Conservation (phyloP, 1,140 invertebrate species). For the Melanaphis sacchari region DNA sequence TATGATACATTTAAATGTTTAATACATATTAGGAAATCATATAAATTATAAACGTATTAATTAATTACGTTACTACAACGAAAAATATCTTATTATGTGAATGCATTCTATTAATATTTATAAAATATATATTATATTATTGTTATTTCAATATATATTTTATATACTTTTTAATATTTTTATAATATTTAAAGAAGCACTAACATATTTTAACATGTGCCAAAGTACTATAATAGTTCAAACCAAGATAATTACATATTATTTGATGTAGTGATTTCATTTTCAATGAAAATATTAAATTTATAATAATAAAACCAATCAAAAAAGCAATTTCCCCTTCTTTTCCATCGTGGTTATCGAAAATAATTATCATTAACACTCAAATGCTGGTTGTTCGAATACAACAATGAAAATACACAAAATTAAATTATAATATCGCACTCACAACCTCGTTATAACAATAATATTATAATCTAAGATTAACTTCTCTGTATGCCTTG, state of each 20-base stretch:
- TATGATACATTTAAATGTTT: not conserved
- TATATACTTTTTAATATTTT: not conserved
- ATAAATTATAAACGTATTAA: not conserved
- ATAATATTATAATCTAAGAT: not conserved
- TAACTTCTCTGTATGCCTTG: not conserved
- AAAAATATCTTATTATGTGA: too few relatives aligned
- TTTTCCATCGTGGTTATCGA: not conserved
- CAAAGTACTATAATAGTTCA: not conserved
- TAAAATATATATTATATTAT: too few relatives aligned
- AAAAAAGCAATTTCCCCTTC: not conserved
- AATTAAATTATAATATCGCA: slow-evolving; percentile 8
- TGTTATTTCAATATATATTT: too few relatives aligned
- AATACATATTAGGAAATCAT: not conserved
- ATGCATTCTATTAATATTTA: too few relatives aligned
- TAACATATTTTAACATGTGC: not conserved
- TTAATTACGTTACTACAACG: not conserved
- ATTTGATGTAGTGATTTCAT: not conserved
- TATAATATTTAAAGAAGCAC: not conserved
- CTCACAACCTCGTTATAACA: not conserved
- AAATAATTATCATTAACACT: not conserved
- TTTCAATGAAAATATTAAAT: not conserved
- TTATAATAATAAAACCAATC: not conserved
- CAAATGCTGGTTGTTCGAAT: not conserved
- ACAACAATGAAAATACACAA: not conserved
- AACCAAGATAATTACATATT: not conserved